phyloP scores from a whole-genome alignment of 2,888 invertebrate species.

The Sphaerophoria taeniata region DNA sequence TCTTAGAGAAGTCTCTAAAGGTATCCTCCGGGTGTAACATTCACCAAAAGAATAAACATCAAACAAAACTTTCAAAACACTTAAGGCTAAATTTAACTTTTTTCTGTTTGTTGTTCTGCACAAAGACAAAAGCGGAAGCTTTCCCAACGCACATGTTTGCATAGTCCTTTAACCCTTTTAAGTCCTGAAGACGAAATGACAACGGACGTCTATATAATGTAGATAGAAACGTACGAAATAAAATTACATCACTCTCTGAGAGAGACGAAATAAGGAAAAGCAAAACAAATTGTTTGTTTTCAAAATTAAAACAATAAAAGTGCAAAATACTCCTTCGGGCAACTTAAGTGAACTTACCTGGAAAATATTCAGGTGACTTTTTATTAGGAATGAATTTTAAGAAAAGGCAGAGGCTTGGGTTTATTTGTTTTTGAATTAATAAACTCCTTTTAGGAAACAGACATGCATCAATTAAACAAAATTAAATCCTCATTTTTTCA shows the following conservation, averaged over 20 bases:
- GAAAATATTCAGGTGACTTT: neutral
- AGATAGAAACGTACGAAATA: neutral
- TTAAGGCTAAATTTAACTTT: slow-evolving; percentile 34
- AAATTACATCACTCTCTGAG: slow-evolving; percentile 4
- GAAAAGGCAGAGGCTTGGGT: too few relatives aligned
- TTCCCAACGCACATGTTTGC: slow-evolving; percentile 9
- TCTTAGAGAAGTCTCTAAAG: neutral
- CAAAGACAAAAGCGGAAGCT: slow-evolving; percentile 28
- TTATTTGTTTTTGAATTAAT: neutral
- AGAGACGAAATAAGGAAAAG: neutral
- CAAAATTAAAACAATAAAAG: slow-evolving; percentile 24
- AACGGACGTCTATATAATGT: neutral
- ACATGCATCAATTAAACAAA: too few relatives aligned
- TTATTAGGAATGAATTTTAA: too few relatives aligned
- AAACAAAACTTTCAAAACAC: slow-evolving; percentile 25
- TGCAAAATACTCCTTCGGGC: neutral
- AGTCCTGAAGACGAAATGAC: neutral
- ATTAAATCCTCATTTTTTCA: too few relatives aligned
- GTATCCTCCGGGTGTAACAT: neutral
- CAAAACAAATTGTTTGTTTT: slow-evolving; percentile 12
- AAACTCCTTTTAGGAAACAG: neutral
- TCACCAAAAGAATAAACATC: slow-evolving; percentile 29
- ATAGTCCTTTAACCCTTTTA: slow-evolving; percentile 29
- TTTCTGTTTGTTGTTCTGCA: slow-evolving; percentile 12
- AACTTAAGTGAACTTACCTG: slow-evolving; percentile 11